Base-by-base conservation (phyloP, 1,140 invertebrate species). In the Plectrocnemia conspersa region DNA sequence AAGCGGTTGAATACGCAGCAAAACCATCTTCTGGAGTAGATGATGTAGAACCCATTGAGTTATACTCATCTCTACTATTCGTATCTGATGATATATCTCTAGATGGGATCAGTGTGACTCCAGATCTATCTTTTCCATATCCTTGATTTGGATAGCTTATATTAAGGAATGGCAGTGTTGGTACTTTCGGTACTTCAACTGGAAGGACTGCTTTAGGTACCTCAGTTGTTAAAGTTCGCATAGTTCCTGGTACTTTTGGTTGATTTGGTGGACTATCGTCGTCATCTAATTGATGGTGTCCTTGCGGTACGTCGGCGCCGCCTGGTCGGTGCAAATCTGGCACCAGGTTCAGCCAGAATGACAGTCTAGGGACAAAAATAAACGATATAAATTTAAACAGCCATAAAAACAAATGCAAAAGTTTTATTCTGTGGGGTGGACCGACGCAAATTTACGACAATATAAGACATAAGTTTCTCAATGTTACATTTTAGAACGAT, bases 341-440 rank as follows among this genome's bases (percentile, higher is more conserved):
- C 32, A 98, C 90, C 15, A 98, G 77, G 64, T 95, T 91, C 23
- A 94, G 70, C 96, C 96, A 98, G 70, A 98, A 94, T 1, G 93
- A 96, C n/a, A 97, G 76, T 45, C 91, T 84, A 68, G 77, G 48
- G 35, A 66, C 56, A 65, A 66, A 61, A 32, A 52, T 42, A 22
- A 44, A 35, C 11, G 25, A 54, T 46, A 11, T 41, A 18, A 41
- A 44, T 15, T 33, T 42, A 32, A 23, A 56, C 36, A 40, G 7
- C 33, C 42, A 11, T 45, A 21, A 33, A 41, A 40, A 24, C 15
- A 35, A 9, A 42, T 27, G 27, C 6, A n/a, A 29, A n/a, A n/a
- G n/a, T n/a, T n/a, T n/a, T n/a, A n/a, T n/a, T n/a, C n/a, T n/a
- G n/a, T n/a, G n/a, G n/a, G n/a, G n/a, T n/a, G n/a, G n/a, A n/a